Conservation (phyloP, 2,113 vertebrate genomes). For the Myodes glareolus region DNA sequence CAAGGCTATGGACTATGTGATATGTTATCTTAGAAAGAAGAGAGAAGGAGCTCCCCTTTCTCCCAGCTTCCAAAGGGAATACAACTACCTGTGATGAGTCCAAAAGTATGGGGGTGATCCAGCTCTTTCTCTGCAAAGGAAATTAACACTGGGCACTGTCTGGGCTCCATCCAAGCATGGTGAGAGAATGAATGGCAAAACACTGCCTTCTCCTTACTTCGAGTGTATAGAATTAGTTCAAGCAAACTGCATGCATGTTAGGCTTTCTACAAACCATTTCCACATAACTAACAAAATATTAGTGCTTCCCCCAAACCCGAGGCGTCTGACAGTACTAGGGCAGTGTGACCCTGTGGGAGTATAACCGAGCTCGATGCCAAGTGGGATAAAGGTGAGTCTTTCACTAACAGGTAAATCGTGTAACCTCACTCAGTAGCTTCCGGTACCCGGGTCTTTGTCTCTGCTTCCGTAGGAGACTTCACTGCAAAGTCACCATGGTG, state of each 20-base stretch:
- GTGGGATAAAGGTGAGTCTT: background rate
- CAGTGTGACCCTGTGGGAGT: background rate
- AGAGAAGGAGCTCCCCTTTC: background rate
- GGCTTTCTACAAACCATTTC: background rate
- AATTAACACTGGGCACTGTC: accelerated
- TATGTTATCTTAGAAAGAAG: too few relatives aligned
- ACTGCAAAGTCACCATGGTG: background rate
- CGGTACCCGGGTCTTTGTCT: background rate
- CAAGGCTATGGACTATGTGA: background rate
- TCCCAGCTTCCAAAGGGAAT: background rate
- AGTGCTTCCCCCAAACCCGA: background rate
- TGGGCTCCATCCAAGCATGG: accelerated
- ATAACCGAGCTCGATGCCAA: background rate
- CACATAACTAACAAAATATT: background rate
- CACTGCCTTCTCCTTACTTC: background rate
- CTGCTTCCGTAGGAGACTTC: too few relatives aligned
- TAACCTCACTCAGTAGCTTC: too few relatives aligned
- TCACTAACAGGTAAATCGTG: accelerated
- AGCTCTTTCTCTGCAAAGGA: background rate
- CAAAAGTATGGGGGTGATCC: accelerated
- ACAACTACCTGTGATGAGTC: accelerated
- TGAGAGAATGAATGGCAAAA: too few relatives aligned
- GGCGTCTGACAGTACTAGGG: accelerated
- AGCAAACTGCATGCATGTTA: background rate
- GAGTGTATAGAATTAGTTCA: background rate